A percentile compares a stretch with the other conserved stretches of the same genome.
phyloP scores from a whole-genome alignment of 2,797 vertebrate species.

The Gymnoscopelus microlampas region DNA sequence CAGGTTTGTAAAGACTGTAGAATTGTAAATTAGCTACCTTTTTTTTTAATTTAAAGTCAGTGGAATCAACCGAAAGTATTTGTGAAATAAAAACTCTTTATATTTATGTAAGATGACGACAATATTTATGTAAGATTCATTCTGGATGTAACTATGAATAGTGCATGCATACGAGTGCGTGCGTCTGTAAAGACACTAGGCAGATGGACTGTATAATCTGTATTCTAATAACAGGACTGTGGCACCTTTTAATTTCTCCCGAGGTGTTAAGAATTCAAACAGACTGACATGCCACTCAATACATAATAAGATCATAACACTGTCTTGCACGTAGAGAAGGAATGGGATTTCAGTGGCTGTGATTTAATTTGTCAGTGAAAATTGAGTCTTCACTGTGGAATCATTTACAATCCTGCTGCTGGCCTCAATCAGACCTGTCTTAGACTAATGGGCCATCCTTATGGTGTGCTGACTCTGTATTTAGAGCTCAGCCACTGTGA shows the following conservation, averaged over 20 bases:
- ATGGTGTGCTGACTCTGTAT: slow-evolving; percentile 12
- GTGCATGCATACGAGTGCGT: too few relatives aligned
- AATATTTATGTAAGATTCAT: too few relatives aligned
- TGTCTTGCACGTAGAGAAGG: slow-evolving; percentile 37
- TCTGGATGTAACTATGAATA: too few relatives aligned
- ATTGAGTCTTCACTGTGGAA: slow-evolving; percentile 67
- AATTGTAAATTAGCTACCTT: too few relatives aligned
- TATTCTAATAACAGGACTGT: slow-evolving; percentile 18
- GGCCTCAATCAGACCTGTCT: slow-evolving; percentile 63
- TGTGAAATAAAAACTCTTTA: too few relatives aligned
- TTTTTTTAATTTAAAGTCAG: too few relatives aligned
- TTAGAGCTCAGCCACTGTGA: slow-evolving; percentile 9
- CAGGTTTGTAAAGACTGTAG: too few relatives aligned
- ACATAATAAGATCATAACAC: slow-evolving; percentile 70
- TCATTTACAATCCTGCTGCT: slow-evolving; percentile 65
- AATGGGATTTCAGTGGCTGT: slow-evolving; percentile 58
- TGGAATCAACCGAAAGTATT: too few relatives aligned
- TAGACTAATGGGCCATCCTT: slow-evolving; percentile 47
- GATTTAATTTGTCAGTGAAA: slow-evolving; percentile 77
- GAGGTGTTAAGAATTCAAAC: slow-evolving; percentile 49
- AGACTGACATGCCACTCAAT: slow-evolving; percentile 46
- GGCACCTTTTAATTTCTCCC: slow-evolving; percentile 55
- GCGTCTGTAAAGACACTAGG: too few relatives aligned
- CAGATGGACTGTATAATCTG: neutral
- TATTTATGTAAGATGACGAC: too few relatives aligned